A percentile compares a stretch with the other conserved stretches of the same genome.
phyloP scores from a whole-genome alignment of 2,888 invertebrate genomes.

The Bombylius major region DNA sequence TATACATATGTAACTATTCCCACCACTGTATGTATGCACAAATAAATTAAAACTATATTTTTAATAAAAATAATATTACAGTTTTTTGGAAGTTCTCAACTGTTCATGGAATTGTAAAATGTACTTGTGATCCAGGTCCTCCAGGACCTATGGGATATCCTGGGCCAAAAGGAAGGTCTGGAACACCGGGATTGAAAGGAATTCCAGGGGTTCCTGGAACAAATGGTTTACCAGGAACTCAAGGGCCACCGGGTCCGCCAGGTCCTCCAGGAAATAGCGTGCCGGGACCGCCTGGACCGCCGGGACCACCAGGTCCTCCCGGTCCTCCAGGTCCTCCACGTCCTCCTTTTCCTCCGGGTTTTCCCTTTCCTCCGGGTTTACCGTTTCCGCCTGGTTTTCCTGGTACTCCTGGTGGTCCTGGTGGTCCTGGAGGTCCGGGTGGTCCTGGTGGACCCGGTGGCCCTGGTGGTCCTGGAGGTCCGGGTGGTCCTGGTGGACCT shows the following conservation, averaged over 20 bases:
- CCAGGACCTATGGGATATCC: background rate
- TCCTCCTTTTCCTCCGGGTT: background rate
- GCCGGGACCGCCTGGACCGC: background rate
- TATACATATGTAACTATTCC: no score
- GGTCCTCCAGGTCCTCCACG: background rate
- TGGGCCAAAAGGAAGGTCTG: background rate
- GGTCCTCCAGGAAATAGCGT: background rate
- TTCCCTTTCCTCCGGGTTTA: background rate
- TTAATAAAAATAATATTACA: background rate
- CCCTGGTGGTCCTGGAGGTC: background rate
- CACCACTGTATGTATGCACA: no score
- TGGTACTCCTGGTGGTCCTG: background rate
- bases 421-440: background rate
- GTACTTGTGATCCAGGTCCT: constrained; percentile 4
- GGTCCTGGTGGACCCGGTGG: background rate
- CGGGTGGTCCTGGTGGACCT: background rate
- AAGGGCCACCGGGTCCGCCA: background rate
- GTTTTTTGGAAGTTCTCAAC: background rate
- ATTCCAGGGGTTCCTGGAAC: background rate
- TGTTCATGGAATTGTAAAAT: background rate
- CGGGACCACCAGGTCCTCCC: background rate
- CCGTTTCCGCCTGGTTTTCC: background rate
- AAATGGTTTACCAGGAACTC: background rate
- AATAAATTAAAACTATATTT: background rate
- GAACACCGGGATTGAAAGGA: background rate